Evolutionary conservation across 53 echinoderm and acorn worm species (phyloP), one percentile per base, ranked within the genome.

Genomic region (Crossaster papposus): DNA sequence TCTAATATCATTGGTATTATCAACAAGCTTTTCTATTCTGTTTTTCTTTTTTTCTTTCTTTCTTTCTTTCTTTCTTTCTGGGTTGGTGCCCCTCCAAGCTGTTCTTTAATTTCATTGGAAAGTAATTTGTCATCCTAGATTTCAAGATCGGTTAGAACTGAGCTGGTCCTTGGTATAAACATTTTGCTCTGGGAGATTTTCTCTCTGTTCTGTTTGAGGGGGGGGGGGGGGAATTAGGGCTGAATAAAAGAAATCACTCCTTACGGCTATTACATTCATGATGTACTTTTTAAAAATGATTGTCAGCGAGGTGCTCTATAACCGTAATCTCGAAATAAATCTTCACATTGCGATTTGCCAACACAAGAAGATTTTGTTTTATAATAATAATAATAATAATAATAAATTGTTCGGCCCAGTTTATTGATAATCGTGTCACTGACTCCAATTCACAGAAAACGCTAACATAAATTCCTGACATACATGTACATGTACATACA

Each of bases 1-100:
- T 85, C 73, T 85, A 85, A 51, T 85, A 85, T 85, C 55, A 72
- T 71, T 54, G 73, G 72, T 72, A 71, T 85, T 85, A 85, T 85
- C 85, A 54, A 72, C 30, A 44, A 70, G 18, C 70, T 70, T 44
- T 44, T 65, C 1, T 18, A 83, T 30, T 37, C 35, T 26, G 10
- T n/a, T 32, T 6, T 32, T 31, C 70, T 78, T 35, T 78, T 68
- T 4, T 34, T 28, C 15, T 20, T 58, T n/a, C 7, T 26, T 81
- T 81, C 13, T 81, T 11, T 2, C 15, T 14, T 28, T 28, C 15
- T 20, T 58, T n/a, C 7, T 26, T 81, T 81, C 13, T 81, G n/a
- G n/a, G n/a, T n/a, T n/a, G n/a, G n/a, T 11, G 0, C 15, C 23
- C 28, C 71, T 28, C 50, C 3, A 0, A 64, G 70, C 30, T 9